Conservation (phyloP, 2,888 invertebrate species). For the Cremastobaeus sp. region DNA sequence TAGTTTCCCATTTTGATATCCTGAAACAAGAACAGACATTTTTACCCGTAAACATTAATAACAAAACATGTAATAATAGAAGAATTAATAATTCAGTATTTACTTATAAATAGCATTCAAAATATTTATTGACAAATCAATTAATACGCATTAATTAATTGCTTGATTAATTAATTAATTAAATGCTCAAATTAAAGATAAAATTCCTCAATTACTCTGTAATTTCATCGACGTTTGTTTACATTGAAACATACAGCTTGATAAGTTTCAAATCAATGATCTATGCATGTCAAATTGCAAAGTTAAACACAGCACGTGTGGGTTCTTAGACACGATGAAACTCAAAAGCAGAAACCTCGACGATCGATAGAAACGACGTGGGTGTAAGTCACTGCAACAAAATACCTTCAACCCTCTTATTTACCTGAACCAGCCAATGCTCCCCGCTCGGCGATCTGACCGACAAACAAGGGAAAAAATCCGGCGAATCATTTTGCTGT, state of each 20-base stretch:
- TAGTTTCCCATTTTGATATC: slow-evolving; percentile 77
- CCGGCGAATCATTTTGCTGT: neutral
- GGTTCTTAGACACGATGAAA: slow-evolving; percentile 14
- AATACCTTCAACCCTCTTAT: slow-evolving; percentile 11
- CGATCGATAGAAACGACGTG: slow-evolving; percentile 35
- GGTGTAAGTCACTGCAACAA: slow-evolving; percentile 28
- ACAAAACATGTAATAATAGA: neutral
- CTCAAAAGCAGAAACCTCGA: slow-evolving; percentile 11
- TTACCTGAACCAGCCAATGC: too few relatives aligned
- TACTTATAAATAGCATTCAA: too few relatives aligned
- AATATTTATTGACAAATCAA: too few relatives aligned
- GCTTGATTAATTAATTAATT: too few relatives aligned
- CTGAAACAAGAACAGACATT: too few relatives aligned
- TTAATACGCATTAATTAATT: too few relatives aligned
- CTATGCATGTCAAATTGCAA: slow-evolving; percentile 20
- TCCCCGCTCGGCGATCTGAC: too few relatives aligned
- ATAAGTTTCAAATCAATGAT: slow-evolving; percentile 5
- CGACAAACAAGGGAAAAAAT: neutral
- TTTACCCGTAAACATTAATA: neutral
- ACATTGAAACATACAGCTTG: neutral
- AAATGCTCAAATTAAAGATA: neutral
- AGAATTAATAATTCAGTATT: neutral
- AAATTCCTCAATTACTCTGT: neutral
- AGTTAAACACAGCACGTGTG: neutral
- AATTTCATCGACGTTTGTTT: neutral